A percentile compares a stretch with the other conserved stretches of the same genome.
Conservation (phyloP, 2,888 invertebrate species). For the Drosophila pseudotalamancana region DNA sequence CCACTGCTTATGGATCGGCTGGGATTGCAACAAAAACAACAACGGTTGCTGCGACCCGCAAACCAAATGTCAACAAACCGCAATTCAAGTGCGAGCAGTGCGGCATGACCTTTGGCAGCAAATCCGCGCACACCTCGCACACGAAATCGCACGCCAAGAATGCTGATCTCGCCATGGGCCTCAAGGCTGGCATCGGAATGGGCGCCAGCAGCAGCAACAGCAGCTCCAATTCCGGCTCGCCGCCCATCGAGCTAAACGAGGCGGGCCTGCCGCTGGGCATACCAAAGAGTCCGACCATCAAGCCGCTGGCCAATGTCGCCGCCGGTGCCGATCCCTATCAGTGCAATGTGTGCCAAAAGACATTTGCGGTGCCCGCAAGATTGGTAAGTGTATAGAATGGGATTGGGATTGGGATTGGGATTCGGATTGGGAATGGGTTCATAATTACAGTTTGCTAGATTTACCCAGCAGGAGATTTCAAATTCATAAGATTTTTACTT, state of each 20-base stretch:
- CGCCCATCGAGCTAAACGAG: slow-evolving; percentile 67
- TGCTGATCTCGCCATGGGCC: slow-evolving; percentile 54
- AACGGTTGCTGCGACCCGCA: slow-evolving; percentile 41
- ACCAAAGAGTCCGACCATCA: slow-evolving; percentile 82
- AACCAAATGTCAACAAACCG: slow-evolving; percentile 84
- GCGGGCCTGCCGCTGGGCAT: slow-evolving; percentile 71
- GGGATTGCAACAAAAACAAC: slow-evolving; percentile 39
- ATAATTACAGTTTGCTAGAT: too few relatives aligned
- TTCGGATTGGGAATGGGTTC: too few relatives aligned
- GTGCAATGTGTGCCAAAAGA: slow-evolving; percentile 95
- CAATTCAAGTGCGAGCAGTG: slow-evolving; percentile 89
- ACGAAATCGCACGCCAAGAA: slow-evolving; percentile 87
- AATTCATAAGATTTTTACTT: too few relatives aligned
- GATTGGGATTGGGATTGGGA: too few relatives aligned
- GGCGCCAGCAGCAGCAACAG: slow-evolving; percentile 1
- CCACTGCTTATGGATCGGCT: slow-evolving; percentile 42
- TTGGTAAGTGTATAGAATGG: slow-evolving; percentile 87
- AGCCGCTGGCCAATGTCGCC: slow-evolving; percentile 73
- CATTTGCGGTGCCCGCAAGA: slow-evolving; percentile 95
- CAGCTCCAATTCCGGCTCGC: not conserved
- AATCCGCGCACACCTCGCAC: slow-evolving; percentile 90
- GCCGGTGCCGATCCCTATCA: slow-evolving; percentile 90
- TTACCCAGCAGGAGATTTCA: too few relatives aligned
- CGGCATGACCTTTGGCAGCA: slow-evolving; percentile 90
- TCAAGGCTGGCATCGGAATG: slow-evolving; percentile 11